phyloP scores from a whole-genome alignment of 2,888 invertebrate species.

The Philopedon plagiatum region DNA sequence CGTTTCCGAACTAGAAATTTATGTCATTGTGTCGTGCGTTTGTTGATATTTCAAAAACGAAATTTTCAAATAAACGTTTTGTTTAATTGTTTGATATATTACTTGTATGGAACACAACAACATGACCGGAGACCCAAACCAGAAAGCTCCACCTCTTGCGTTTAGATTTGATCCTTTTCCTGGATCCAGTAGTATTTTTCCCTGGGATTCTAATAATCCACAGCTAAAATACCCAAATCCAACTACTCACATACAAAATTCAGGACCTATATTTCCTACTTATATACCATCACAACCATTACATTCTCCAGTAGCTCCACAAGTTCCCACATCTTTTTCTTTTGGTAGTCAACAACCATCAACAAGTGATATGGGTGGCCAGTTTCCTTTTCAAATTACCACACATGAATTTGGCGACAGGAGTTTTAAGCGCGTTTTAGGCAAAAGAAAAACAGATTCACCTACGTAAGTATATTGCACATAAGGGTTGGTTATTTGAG shows the following conservation, averaged over 20 bases:
- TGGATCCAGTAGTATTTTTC: conserved; percentile 53
- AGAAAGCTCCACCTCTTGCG: conserved; percentile 58
- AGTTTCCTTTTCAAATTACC: conserved; percentile 58
- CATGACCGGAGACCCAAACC: conserved; percentile 64
- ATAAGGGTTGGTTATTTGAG: background rate
- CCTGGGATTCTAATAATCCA: conserved; percentile 10
- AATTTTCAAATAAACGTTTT: background rate
- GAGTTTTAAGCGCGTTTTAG: conserved; percentile 51
- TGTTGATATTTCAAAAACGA: background rate
- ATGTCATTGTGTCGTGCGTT: conserved; percentile 8
- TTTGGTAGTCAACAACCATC: conserved; percentile 27
- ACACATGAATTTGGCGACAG: conserved; percentile 46
- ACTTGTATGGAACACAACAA: conserved; percentile 57
- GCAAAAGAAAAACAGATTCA: conserved; percentile 65
- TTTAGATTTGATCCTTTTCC: conserved; percentile 61
- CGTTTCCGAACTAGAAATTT: conserved; percentile 6
- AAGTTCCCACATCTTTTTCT: conserved; percentile 31
- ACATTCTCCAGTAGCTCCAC: conserved; percentile 24
- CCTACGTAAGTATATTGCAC: conserved; percentile 62
- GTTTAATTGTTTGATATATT: background rate
- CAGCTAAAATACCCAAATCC: background rate
- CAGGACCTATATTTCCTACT: conserved; percentile 17
- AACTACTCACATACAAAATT: background rate
- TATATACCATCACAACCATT: conserved; percentile 15
- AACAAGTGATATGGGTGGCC: conserved; percentile 34